Evolutionary conservation across 2,888 invertebrate species (phyloP).

Genomic region (Hololepta plana): DNA sequence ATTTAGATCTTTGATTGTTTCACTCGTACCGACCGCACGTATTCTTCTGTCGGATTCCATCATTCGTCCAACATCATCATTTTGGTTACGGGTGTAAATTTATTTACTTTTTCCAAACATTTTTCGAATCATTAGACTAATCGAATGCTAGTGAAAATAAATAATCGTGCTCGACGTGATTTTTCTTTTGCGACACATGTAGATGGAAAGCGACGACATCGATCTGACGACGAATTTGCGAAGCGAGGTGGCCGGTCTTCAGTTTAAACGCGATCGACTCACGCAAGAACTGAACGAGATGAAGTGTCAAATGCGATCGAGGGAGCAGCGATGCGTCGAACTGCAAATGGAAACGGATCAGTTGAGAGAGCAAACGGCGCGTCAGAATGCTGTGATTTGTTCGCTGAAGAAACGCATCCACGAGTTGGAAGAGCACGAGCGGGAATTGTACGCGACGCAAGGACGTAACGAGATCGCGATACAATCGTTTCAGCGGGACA

Average conservation of each 20-base stretch:
- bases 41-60: too few relatives aligned
- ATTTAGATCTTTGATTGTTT: too few relatives aligned
- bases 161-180: too few relatives aligned
- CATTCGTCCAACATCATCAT: not conserved
- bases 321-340: conserved; percentile 55
- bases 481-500: conserved; percentile 52
- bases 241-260: conserved; percentile 68
- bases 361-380: conserved; percentile 60
- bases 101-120: not conserved
- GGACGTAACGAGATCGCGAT: conserved; percentile 52
- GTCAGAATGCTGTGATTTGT: conserved; percentile 63
- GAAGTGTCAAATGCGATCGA: conserved; percentile 48
- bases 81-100: not conserved
- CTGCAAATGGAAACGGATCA: conserved; percentile 66
- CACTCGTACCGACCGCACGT: too few relatives aligned
- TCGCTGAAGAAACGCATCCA: conserved; percentile 64
- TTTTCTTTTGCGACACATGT: too few relatives aligned
- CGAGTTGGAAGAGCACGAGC: conserved; percentile 61
- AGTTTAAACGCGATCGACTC: conserved; percentile 68
- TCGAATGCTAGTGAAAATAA: too few relatives aligned
- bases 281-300: conserved; percentile 46
- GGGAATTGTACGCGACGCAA: conserved; percentile 39
- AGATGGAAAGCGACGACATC: conserved; percentile 36
- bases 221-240: conserved; percentile 59
- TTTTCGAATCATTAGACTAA: conserved; percentile 3